Base-by-base conservation (phyloP, 2,888 invertebrate genomes). In the Lycophotia porphyrea region DNA sequence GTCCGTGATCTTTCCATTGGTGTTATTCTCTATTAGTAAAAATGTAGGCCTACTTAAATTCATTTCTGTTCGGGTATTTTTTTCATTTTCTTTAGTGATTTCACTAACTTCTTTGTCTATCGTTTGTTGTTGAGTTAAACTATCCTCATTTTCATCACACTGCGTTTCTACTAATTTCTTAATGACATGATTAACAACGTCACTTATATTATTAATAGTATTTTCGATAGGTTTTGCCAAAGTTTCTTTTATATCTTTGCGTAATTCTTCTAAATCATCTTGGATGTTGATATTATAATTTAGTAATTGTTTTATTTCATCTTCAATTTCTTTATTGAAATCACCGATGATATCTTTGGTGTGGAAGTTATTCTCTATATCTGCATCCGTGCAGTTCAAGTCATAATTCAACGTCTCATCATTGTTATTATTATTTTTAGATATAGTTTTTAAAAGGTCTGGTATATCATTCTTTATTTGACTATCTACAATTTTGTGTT, bases 291-390 rank as follows among this genome's bases (percentile, higher is more conserved):
- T 94, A 82, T 96, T 96, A 84, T 95, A 94, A 89, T 95, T 95
- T 47, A 95, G 90, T 81, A 97, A 92, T 84, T 95, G 94, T 83
- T 95, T 97, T 71, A 97, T 96, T 94, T 97, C 97, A 78, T 97
- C 96, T 93, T 97, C 97, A 60, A 97, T 94, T 93, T 97, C 97
- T 90, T 97, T 97, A 79, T 96, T 97, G 85, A 97, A 97, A 91
- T 97, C 96, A 42, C 97, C 97, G 78, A 97, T 96, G 64, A 97
- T 97, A 88, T 97, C 95, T 87, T 94, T 95, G 9, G 95, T 92
- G 61, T 95, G 89, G 86, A 96, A 96, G 87, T 96, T 96, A 84
- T 96, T 96, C 89, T 96, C 96, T 85, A 96, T 94, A 84, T 96
- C 96, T 49, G 94, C 93, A 84, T 94, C 93, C 69, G 93, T 91